Base-by-base conservation (phyloP, 1,140 invertebrate species). In the Alviniconcha marisindica region DNA sequence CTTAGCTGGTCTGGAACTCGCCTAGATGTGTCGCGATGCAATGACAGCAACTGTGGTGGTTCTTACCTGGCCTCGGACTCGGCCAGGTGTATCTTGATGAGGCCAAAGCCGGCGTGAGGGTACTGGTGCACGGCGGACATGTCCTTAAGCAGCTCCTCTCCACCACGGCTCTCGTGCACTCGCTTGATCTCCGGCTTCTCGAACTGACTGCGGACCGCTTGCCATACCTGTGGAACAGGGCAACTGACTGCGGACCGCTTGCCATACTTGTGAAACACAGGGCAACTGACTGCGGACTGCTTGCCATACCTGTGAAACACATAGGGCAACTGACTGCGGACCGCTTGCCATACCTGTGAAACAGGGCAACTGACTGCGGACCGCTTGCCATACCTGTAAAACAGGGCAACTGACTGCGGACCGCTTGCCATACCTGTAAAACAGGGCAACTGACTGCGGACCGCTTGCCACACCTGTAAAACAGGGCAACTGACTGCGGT, bases 21-120 rank as follows among this genome's bases (percentile, higher is more conserved):
- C n/a, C n/a, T n/a, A n/a, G n/a, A n/a, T n/a, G n/a, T n/a, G n/a
- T n/a, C n/a, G n/a, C n/a, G n/a, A n/a, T n/a, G n/a, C n/a, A n/a
- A n/a, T n/a, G n/a, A n/a, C n/a, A n/a, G n/a, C n/a, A n/a, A n/a
- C n/a, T n/a, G n/a, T n/a, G n/a, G n/a, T n/a, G 44, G 5, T 48
- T 48, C 44, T 42, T 38, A 77, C 74, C 74, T 77, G 42, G 42
- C 3, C 42, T 77, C 74, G 51, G 74, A 48, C 44, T 77, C 74
- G 18, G n/a, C 38, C 42, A 77, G 74, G 28, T 77, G 74, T 21
- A n/a, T 51, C 40, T 48, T 44, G 44, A 77, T 77, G 40, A 21
- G 7, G 2, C 14, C 2, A 7, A 77, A 77, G 10, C 74, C 74
- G 21, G 40, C n/a, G 42, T 18, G 28, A 10, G 74, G 42, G 33